Conservation (phyloP, 1,140 invertebrate genomes). For the Danaus melanippus region DNA sequence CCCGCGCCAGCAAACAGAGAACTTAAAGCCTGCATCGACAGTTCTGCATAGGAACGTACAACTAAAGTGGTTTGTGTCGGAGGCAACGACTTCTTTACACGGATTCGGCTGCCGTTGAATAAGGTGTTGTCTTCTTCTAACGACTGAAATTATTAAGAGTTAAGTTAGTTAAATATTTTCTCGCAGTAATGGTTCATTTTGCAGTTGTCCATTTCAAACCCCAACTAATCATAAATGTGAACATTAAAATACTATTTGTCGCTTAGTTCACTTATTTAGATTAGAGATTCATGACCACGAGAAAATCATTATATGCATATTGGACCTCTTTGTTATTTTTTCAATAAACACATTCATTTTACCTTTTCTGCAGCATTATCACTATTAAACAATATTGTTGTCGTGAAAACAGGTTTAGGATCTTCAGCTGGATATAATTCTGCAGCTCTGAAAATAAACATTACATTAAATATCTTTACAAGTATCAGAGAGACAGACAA, state of each 20-base stretch:
- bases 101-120: constrained; percentile 33
- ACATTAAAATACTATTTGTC: too few relatives aligned
- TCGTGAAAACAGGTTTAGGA: constrained; percentile 46
- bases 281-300: too few relatives aligned
- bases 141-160: constrained; percentile 31
- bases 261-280: too few relatives aligned
- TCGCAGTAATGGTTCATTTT: too few relatives aligned
- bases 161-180: too few relatives aligned
- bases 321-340: not conserved
- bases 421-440: constrained; percentile 46
- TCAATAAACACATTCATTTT: constrained; percentile 13
- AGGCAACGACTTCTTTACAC: constrained; percentile 32
- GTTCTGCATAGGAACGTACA: constrained; percentile 31
- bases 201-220: too few relatives aligned
- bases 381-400: constrained; percentile 43
- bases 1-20: constrained; percentile 34
- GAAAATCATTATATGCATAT: not conserved
- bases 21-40: constrained; percentile 32
- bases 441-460: constrained; percentile 39
- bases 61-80: constrained; percentile 39
- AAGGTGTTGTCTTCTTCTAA: constrained; percentile 35
- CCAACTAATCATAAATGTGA: too few relatives aligned
- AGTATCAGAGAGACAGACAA: constrained; percentile 2
- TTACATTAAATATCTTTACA: not conserved
- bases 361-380: constrained; percentile 43